These are phyloP conservation scores for Camelus dromedarius DNA, from an alignment of 2,113 vertebrate genomes.

Conservation along the genomic window DNA sequence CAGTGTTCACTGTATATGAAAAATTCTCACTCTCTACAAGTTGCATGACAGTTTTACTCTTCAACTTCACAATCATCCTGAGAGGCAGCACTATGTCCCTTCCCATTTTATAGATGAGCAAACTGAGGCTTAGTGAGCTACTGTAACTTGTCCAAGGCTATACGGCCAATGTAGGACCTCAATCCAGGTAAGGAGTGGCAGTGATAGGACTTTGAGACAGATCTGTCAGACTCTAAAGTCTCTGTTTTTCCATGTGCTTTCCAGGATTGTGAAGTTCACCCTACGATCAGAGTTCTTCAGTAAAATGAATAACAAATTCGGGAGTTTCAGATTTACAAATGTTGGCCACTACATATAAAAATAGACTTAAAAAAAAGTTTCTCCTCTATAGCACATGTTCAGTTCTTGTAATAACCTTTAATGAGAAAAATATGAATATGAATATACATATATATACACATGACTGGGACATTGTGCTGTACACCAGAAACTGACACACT, in stretches of 20 bases:
- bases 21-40: too few relatives aligned
- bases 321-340: too few relatives aligned
- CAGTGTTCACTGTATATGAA: rapidly evolving
- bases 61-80: rapidly evolving
- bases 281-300: background rate
- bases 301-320: background rate
- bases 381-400: too few relatives aligned
- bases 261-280: background rate
- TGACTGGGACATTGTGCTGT: too few relatives aligned
- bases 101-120: background rate
- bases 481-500: too few relatives aligned
- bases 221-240: background rate
- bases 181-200: background rate
- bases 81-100: rapidly evolving
- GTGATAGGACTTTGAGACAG: background rate
- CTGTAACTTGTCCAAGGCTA: background rate
- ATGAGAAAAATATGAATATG: too few relatives aligned
- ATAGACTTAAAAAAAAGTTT: too few relatives aligned
- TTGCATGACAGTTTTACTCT: background rate
- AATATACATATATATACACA: too few relatives aligned
- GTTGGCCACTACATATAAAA: too few relatives aligned
- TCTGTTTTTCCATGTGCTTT: background rate
- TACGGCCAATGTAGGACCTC: rapidly evolving
- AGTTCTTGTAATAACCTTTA: too few relatives aligned
- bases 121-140: background rate